These are phyloP conservation scores for Atherix ibis DNA, from an alignment of 2,888 invertebrate genomes.

Conservation along the genomic window DNA sequence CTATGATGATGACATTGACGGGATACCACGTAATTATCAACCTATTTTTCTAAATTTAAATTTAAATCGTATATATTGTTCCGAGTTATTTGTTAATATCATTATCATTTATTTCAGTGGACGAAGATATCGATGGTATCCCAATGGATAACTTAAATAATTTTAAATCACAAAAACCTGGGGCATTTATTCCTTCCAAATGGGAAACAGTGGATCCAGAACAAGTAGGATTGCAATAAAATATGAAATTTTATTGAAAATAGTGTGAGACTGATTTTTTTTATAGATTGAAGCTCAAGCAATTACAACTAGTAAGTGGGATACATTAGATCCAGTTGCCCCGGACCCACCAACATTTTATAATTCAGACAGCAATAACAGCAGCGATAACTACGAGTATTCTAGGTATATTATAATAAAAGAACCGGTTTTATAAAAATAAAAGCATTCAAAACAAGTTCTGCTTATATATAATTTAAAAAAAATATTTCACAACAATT, in stretches of 20 bases:
- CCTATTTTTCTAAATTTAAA: conserved; percentile 5
- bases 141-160: conserved; percentile 40
- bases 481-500: no score
- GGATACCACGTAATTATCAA: conserved; percentile 45
- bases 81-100: not conserved
- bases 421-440: no score
- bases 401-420: not conserved
- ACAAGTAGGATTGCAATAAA: no score
- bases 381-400: conserved; percentile 8
- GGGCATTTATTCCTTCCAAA: conserved; percentile 77
- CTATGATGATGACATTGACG: conserved; percentile 51
- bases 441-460: no score
- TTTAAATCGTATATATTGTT: conserved; percentile 1
- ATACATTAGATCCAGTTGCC: conserved; percentile 43
- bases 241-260: no score
- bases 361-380: conserved; percentile 24
- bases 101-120: conserved; percentile 34
- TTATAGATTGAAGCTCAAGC: conserved; percentile 53
- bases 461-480: no score
- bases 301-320: conserved; percentile 81
- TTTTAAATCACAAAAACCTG: conserved; percentile 24
- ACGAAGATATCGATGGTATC: conserved; percentile 60
- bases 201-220: conserved; percentile 95
- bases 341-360: conserved; percentile 30
- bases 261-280: no score